Percentiles rank a stretch among this genome's conserved stretches.
Evolutionary conservation across 2,797 vertebrate genomes (phyloP).

Genomic region (Chaetodon trifasciatus): DNA sequence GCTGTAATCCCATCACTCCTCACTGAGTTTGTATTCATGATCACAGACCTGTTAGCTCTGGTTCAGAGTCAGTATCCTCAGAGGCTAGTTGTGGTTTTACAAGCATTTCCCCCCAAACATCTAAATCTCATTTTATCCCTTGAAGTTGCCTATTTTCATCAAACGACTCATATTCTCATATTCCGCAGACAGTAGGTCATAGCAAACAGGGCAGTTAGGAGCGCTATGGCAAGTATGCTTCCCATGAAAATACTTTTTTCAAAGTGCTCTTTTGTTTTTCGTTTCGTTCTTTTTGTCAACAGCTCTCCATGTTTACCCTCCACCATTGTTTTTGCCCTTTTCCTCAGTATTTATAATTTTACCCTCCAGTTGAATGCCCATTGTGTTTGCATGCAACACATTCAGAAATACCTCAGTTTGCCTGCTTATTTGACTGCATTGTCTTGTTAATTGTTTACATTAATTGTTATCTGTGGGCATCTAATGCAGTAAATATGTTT

Average conservation of each 20-base stretch:
- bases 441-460: conserved; percentile 17
- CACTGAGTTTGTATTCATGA: neutral
- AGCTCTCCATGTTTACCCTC: conserved; percentile 56
- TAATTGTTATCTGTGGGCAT: neutral
- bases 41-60: neutral
- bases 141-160: conserved; percentile 52
- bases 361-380: conserved; percentile 20
- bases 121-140: conserved; percentile 42
- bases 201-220: conserved; percentile 63
- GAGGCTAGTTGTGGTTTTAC: conserved; percentile 27
- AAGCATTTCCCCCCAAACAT: conserved; percentile 16
- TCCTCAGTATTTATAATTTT: conserved; percentile 44
- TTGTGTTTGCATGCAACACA: conserved; percentile 63
- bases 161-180: conserved; percentile 52
- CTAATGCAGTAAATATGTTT: neutral
- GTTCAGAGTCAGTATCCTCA: neutral
- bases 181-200: conserved; percentile 62
- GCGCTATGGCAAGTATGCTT: conserved; percentile 69
- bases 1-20: neutral
- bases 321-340: conserved; percentile 46
- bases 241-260: conserved; percentile 28
- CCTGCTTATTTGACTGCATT: conserved; percentile 30
- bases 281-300: conserved; percentile 56
- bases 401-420: conserved; percentile 35
- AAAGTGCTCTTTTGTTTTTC: conserved; percentile 14